Conservation (phyloP, 2,888 invertebrate genomes). For the Drosophila mayaguana region DNA sequence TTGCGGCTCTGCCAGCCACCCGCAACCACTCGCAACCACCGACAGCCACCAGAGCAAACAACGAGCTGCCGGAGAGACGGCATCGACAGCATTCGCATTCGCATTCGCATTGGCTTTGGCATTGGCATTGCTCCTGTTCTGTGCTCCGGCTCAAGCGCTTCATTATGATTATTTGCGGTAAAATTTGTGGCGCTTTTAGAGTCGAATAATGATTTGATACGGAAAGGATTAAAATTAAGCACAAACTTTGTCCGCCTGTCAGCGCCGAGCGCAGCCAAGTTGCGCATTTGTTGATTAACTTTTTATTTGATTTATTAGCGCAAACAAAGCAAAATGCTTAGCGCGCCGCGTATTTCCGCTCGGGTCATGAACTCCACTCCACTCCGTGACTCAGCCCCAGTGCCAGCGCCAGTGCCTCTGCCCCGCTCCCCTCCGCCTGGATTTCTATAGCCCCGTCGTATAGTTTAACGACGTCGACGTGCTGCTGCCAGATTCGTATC, state of each 20-base stretch:
- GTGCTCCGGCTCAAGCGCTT: conserved; percentile 49
- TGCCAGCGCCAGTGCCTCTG: background rate
- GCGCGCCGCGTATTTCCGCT: conserved; percentile 51
- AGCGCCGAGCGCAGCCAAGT: conserved; percentile 32
- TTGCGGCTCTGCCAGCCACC: conserved; percentile 46
- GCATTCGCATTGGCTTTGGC: no score
- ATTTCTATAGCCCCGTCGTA: conserved; percentile 57
- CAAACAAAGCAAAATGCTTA: conserved; percentile 64
- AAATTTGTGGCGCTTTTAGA: conserved; percentile 74
- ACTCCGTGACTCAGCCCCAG: conserved; percentile 37
- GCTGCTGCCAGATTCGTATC: conserved; percentile 71
- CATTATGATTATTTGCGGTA: conserved; percentile 83
- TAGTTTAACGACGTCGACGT: conserved; percentile 76
- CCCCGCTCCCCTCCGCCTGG: background rate
- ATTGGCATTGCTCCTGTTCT: conserved; percentile 23
- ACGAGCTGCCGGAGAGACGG: conserved; percentile 16
- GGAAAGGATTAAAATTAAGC: conserved; percentile 85
- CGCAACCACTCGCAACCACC: conserved; percentile 55
- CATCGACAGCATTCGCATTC: conserved; percentile 36
- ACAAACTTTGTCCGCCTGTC: conserved; percentile 74
- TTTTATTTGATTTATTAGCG: conserved; percentile 79
- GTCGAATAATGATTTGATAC: conserved; percentile 82
- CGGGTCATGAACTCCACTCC: conserved; percentile 68
- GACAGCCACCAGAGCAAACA: conserved; percentile 52
- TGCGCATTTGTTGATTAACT: conserved; percentile 78